phyloP scores from a whole-genome alignment of 1,140 invertebrate genomes.

The Pogonognathellus flavescens region DNA sequence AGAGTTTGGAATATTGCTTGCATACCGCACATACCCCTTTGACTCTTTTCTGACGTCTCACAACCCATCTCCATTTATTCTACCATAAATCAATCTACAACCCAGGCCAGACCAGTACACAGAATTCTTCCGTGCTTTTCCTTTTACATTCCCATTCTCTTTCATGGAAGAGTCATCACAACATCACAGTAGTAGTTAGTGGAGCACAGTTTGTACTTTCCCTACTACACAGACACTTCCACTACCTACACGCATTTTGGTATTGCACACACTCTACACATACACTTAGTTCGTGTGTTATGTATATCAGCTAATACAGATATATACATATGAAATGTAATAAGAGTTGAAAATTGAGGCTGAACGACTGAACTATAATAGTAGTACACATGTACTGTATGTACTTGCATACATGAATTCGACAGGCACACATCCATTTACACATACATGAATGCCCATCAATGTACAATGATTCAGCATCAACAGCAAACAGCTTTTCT shows the following conservation, averaged over 20 bases:
- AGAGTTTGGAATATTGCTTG: slow-evolving; percentile 58
- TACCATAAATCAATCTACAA: slow-evolving; percentile 59
- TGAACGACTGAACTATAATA: slow-evolving; percentile 1
- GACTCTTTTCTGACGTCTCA: slow-evolving; percentile 54
- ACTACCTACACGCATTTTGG: background rate
- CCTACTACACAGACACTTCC: background rate
- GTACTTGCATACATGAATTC: background rate
- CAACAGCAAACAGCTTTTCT: slow-evolving; percentile 15
- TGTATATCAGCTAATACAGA: background rate
- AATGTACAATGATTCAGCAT: slow-evolving; percentile 34
- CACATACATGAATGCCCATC: slow-evolving; percentile 26
- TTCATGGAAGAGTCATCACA: slow-evolving; percentile 19
- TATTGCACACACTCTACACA: too few relatives aligned
- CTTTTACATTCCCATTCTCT: slow-evolving; percentile 8
- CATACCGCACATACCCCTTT: slow-evolving; percentile 61
- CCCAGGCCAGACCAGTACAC: slow-evolving; percentile 17
- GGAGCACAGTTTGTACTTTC: background rate
- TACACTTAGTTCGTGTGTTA: too few relatives aligned
- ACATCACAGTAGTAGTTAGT: slow-evolving; percentile 21
- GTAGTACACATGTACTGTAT: slow-evolving; percentile 4
- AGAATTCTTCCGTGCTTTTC: slow-evolving; percentile 33
- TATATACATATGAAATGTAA: background rate
- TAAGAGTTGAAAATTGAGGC: background rate
- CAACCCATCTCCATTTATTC: slow-evolving; percentile 59
- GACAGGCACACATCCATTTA: slow-evolving; percentile 41